These are phyloP conservation scores for Holacanthella duospinosa DNA, from an alignment of 2,888 invertebrate species.

Conservation along the genomic window DNA sequence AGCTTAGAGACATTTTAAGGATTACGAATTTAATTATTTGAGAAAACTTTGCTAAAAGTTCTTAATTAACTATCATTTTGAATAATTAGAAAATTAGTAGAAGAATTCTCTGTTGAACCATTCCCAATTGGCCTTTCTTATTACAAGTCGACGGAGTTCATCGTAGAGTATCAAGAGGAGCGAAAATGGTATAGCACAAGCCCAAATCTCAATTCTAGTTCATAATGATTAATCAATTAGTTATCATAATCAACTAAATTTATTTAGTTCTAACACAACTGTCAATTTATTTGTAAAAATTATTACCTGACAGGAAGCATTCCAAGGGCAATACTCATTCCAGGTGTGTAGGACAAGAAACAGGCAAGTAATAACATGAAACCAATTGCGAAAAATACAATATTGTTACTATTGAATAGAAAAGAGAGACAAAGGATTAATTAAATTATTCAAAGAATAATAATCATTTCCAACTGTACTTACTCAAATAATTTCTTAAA, in stretches of 20 bases:
- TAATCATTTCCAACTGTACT: not conserved
- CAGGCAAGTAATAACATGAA: slow-evolving; percentile 10
- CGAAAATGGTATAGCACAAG: slow-evolving; percentile 49
- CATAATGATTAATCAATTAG: not conserved
- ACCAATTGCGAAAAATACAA: slow-evolving; percentile 17
- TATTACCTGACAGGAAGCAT: slow-evolving; percentile 14
- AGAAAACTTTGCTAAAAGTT: too few species aligned
- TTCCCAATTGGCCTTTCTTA: slow-evolving; percentile 41
- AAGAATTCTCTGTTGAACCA: slow-evolving; percentile 34
- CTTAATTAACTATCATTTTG: too few species aligned
- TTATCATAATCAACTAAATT: not conserved
- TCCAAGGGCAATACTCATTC: slow-evolving; percentile 12
- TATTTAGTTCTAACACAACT: not conserved
- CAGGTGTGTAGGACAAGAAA: slow-evolving; percentile 17
- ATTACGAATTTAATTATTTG: too few species aligned
- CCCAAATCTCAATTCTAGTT: slow-evolving; percentile 45
- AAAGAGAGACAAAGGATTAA: not conserved
- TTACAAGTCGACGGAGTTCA: slow-evolving; percentile 45
- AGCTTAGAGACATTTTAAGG: too few species aligned
- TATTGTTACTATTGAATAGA: slow-evolving; percentile 17
- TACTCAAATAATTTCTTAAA: slow-evolving; percentile 20
- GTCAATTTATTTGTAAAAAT: not conserved
- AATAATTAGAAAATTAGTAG: too few species aligned
- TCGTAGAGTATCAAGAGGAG: slow-evolving; percentile 48
- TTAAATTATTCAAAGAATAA: not conserved